These are phyloP conservation scores for Macaca nemestrina DNA, from an alignment of 2,113 vertebrate species.

Conservation along the genomic window DNA sequence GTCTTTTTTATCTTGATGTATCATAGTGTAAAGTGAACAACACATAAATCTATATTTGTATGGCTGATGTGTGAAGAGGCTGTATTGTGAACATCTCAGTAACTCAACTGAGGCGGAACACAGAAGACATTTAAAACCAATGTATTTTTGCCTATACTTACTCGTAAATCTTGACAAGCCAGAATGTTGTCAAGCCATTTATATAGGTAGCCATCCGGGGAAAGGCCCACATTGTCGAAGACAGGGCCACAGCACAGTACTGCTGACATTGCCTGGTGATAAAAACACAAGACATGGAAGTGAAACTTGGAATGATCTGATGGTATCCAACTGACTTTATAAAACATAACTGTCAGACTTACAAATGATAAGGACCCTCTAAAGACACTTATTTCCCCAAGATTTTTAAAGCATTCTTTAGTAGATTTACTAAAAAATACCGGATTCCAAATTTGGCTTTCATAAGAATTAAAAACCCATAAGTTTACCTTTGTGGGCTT, in stretches of 20 bases:
- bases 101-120: neutral
- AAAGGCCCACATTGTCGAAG: constrained; percentile 98
- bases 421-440: neutral
- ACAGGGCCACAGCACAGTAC: constrained; percentile 98
- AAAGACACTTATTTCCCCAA: neutral
- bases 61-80: neutral
- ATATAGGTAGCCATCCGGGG: constrained; percentile 98
- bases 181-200: constrained; percentile 99
- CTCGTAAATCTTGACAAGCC: constrained; percentile 96
- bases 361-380: neutral
- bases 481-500: neutral
- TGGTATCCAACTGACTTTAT: neutral
- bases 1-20: neutral
- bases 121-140: neutral
- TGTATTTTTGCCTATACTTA: constrained; percentile 80
- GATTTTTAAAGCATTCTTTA: constrained; percentile 12
- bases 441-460: neutral
- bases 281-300: neutral
- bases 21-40: neutral
- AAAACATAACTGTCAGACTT: neutral
- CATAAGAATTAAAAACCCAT: neutral
- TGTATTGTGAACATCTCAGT: neutral
- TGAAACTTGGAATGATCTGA: neutral
- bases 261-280: constrained; percentile 95
- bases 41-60: neutral